Evolutionary conservation across 2,888 invertebrate genomes (phyloP).

Genomic region (Cheilosia urbana): DNA sequence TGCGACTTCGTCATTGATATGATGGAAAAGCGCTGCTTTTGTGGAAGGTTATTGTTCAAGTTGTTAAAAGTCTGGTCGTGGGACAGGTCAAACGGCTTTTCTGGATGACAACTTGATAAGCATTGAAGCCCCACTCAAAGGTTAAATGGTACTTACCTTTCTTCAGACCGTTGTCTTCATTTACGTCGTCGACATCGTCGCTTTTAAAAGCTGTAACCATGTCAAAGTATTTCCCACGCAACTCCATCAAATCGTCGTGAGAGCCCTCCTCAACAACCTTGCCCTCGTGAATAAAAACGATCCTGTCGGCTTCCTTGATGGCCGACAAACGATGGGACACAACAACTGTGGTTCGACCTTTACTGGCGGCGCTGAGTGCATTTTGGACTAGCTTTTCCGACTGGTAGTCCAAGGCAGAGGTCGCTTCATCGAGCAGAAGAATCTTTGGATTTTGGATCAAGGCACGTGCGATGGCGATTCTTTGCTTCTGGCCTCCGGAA

Average conservation of each 20-base stretch:
- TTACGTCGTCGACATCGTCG: slow-evolving; percentile 66
- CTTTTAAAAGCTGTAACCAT: slow-evolving; percentile 85
- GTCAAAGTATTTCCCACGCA: slow-evolving; percentile 87
- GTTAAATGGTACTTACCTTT: slow-evolving; percentile 17
- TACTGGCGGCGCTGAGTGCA: slow-evolving; percentile 90
- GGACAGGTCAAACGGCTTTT: slow-evolving; percentile 11
- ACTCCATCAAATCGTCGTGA: slow-evolving; percentile 87
- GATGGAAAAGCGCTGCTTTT: slow-evolving; percentile 53
- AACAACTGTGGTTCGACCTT: slow-evolving; percentile 89
- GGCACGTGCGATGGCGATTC: slow-evolving; percentile 93
- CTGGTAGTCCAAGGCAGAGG: slow-evolving; percentile 91
- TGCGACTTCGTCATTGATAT: slow-evolving; percentile 16
- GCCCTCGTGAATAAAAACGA: slow-evolving; percentile 89
- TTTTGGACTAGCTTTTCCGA: slow-evolving; percentile 92
- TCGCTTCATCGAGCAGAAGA: slow-evolving; percentile 91
- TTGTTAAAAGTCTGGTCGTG: slow-evolving; percentile 49
- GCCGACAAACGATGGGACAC: slow-evolving; percentile 90
- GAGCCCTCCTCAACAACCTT: slow-evolving; percentile 89
- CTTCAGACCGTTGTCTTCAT: slow-evolving; percentile 1
- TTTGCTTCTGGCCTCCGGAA: slow-evolving; percentile 92
- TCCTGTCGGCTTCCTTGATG: slow-evolving; percentile 89
- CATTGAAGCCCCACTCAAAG: no score
- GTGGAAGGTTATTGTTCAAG: slow-evolving; percentile 38
- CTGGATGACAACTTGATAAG: slow-evolving; percentile 4
- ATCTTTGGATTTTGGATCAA: slow-evolving; percentile 90